These are phyloP conservation scores for Helicolenus hilgendorfi DNA, from an alignment of 2,797 vertebrate genomes.

Conservation along the genomic window DNA sequence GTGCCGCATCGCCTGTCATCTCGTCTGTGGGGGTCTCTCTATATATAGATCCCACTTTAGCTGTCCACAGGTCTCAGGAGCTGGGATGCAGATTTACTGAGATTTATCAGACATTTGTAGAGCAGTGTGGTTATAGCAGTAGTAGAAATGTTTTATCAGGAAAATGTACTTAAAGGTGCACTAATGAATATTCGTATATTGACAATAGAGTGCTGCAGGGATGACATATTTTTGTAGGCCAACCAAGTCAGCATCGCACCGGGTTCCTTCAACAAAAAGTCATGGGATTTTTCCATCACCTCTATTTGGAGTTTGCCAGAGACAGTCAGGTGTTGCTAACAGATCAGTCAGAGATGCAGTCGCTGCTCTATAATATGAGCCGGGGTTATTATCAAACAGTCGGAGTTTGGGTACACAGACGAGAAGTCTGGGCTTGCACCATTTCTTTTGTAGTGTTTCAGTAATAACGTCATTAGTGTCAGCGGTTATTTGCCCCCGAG, in stretches of 20 bases:
- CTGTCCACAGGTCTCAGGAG: constrained; percentile 27
- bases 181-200: background rate
- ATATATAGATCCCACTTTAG: constrained; percentile 7
- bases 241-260: no score
- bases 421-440: constrained; percentile 20
- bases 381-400: constrained; percentile 19
- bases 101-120: background rate
- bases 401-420: background rate
- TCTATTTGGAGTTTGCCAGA: background rate
- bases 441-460: constrained; percentile 39
- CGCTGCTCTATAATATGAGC: background rate
- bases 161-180: background rate
- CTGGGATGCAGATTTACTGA: background rate
- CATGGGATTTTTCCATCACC: no score
- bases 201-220: background rate
- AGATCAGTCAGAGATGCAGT: background rate
- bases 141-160: background rate
- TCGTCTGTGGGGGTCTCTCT: constrained; percentile 51
- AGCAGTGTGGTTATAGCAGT: background rate
- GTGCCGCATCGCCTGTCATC: constrained; percentile 22
- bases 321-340: background rate
- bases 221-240: no score
- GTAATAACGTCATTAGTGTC: constrained; percentile 64
- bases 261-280: no score
- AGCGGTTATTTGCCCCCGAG: constrained; percentile 57